Conservation (phyloP, 2,113 vertebrate species). For the Siniperca chuatsi region DNA sequence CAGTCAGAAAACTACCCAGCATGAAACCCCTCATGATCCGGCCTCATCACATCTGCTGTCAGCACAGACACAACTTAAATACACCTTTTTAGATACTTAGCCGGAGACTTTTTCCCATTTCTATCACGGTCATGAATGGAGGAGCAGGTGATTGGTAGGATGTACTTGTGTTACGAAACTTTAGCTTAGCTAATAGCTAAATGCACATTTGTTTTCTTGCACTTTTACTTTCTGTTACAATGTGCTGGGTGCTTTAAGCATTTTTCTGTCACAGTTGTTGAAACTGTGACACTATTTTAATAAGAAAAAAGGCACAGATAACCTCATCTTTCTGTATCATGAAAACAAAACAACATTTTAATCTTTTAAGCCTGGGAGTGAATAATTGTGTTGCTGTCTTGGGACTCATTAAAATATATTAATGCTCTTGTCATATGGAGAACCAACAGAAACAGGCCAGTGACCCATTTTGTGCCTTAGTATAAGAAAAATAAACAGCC, state of each 20-base stretch:
- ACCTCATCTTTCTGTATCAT: background rate
- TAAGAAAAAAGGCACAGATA: background rate
- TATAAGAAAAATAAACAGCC: background rate
- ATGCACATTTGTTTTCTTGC: background rate
- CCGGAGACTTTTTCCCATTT: slow-evolving; percentile 18
- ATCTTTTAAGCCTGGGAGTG: slow-evolving; percentile 5
- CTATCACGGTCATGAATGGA: slow-evolving; percentile 8
- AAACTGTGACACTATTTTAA: background rate
- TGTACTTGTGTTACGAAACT: background rate
- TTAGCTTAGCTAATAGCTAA: background rate
- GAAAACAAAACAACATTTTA: slow-evolving; percentile 10
- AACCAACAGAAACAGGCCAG: slow-evolving; percentile 10
- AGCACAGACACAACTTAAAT: slow-evolving; percentile 11
- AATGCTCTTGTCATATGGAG: background rate
- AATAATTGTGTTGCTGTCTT: slow-evolving; percentile 9
- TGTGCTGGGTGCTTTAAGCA: background rate
- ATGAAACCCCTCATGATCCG: slow-evolving; percentile 55
- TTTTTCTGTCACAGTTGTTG: background rate
- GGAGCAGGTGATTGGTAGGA: background rate
- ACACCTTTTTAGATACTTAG: slow-evolving; percentile 18
- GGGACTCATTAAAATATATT: slow-evolving; percentile 27
- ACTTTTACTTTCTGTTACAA: background rate
- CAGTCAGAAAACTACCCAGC: slow-evolving; percentile 55
- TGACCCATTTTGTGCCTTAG: slow-evolving; percentile 22
- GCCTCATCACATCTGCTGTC: slow-evolving; percentile 46